A percentile compares a stretch with the other conserved stretches of the same genome.
Evolutionary conservation across 2,113 vertebrate genomes (phyloP).

Genomic region (Cephalopholis sonnerati): DNA sequence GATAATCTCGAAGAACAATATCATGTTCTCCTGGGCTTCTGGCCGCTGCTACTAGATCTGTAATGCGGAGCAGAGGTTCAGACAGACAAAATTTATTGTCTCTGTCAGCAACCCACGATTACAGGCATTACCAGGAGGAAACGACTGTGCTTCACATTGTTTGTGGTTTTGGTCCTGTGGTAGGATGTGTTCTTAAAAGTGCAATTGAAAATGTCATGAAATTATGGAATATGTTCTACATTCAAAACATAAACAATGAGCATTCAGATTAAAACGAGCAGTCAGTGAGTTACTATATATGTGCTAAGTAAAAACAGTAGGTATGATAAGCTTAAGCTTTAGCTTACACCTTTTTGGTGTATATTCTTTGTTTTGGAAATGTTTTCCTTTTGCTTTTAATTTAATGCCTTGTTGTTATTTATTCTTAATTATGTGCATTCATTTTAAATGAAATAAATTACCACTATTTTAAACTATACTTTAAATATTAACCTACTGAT

Average conservation of each 20-base stretch:
- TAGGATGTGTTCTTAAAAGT: slow-evolving; percentile 35
- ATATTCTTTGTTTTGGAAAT: too few species aligned
- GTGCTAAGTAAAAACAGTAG: too few species aligned
- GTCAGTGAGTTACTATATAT: too few species aligned
- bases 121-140: slow-evolving; percentile 32
- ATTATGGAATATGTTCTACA: neutral
- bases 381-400: too few species aligned
- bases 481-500: neutral
- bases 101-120: slow-evolving; percentile 62
- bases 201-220: slow-evolving; percentile 18
- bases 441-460: too few species aligned
- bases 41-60: slow-evolving; percentile 60
- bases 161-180: slow-evolving; percentile 22
- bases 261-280: neutral
- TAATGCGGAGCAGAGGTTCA: slow-evolving; percentile 61
- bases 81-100: slow-evolving; percentile 19
- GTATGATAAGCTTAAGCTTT: too few species aligned
- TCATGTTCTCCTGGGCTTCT: slow-evolving; percentile 81
- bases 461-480: too few species aligned
- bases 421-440: too few species aligned
- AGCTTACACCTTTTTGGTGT: too few species aligned
- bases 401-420: too few species aligned
- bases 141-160: slow-evolving; percentile 28
- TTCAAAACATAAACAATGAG: slow-evolving; percentile 7
- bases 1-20: slow-evolving; percentile 92